Evolutionary conservation across 2,113 vertebrate species (phyloP).

Genomic region (Oryzias woworae): DNA sequence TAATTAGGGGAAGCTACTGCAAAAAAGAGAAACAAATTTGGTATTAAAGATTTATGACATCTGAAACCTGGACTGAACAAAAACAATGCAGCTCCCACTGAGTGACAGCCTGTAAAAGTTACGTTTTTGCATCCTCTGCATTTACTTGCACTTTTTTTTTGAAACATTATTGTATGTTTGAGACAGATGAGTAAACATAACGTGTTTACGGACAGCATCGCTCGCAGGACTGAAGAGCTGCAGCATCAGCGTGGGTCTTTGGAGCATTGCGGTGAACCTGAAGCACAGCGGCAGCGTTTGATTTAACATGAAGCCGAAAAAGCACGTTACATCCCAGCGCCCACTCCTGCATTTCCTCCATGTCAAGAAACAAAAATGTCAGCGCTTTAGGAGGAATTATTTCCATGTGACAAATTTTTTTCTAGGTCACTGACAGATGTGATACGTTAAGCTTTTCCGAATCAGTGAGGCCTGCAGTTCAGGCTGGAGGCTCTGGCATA

Average conservation of each 20-base stretch:
- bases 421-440: conserved; percentile 26
- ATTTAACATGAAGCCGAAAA: conserved; percentile 18
- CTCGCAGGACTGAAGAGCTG: background rate
- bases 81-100: too few relatives aligned
- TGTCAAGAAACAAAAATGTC: conserved; percentile 10
- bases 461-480: conserved; percentile 6
- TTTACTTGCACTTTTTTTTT: too few relatives aligned
- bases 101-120: too few relatives aligned
- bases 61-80: too few relatives aligned
- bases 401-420: conserved; percentile 33
- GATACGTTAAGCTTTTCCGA: conserved; percentile 15
- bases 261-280: conserved; percentile 26
- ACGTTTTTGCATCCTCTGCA: too few relatives aligned
- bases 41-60: too few relatives aligned
- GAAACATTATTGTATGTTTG: too few relatives aligned
- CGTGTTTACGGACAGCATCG: too few relatives aligned
- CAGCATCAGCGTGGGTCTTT: conserved; percentile 21
- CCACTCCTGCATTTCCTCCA: background rate
- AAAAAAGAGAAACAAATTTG: too few relatives aligned
- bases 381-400: conserved; percentile 10
- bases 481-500: background rate
- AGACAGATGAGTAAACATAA: too few relatives aligned
- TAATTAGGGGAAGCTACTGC: too few relatives aligned
- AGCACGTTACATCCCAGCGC: background rate
- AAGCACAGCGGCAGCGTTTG: conserved; percentile 3